Conservation (phyloP, 2,113 vertebrate genomes). For the Vanacampus margaritifer region DNA sequence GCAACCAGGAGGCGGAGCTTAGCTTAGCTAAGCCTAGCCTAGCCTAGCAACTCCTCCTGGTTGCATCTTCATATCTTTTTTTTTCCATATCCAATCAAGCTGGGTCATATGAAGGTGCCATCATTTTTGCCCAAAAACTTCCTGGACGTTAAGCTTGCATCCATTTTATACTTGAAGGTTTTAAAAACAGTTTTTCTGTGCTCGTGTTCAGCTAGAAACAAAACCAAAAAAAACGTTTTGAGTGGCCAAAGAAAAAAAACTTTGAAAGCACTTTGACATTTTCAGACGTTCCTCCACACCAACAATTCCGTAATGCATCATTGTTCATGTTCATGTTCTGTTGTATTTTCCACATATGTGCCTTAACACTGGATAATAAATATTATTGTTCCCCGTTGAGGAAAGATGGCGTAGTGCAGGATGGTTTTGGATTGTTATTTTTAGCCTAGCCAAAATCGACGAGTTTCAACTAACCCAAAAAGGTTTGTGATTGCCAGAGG, state of each 20-base stretch:
- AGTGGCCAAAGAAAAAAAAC: slow-evolving; percentile 3
- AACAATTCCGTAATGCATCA: slow-evolving; percentile 33
- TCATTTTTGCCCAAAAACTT: neutral
- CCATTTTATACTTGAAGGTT: neutral
- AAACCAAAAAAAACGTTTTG: neutral
- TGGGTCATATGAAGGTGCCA: neutral
- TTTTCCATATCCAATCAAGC: neutral
- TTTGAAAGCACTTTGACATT: slow-evolving; percentile 32
- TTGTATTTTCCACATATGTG: slow-evolving; percentile 48
- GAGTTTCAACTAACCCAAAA: neutral
- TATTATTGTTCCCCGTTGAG: slow-evolving; percentile 13
- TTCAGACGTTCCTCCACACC: slow-evolving; percentile 2
- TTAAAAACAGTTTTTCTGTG: neutral
- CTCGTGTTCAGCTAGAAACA: slow-evolving; percentile 28
- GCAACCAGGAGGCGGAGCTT: neutral
- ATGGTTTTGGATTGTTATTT: neutral
- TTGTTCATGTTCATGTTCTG: slow-evolving; percentile 46
- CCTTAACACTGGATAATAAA: slow-evolving; percentile 76
- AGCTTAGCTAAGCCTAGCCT: neutral
- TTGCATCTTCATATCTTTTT: neutral
- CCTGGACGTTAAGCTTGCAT: neutral
- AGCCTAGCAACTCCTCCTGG: neutral
- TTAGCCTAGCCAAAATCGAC: no score
- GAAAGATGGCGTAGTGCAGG: neutral
- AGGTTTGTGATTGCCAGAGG: neutral